These are phyloP conservation scores for Heliconius eleuchia DNA, from an alignment of 1,140 invertebrate genomes.

Conservation along the genomic window DNA sequence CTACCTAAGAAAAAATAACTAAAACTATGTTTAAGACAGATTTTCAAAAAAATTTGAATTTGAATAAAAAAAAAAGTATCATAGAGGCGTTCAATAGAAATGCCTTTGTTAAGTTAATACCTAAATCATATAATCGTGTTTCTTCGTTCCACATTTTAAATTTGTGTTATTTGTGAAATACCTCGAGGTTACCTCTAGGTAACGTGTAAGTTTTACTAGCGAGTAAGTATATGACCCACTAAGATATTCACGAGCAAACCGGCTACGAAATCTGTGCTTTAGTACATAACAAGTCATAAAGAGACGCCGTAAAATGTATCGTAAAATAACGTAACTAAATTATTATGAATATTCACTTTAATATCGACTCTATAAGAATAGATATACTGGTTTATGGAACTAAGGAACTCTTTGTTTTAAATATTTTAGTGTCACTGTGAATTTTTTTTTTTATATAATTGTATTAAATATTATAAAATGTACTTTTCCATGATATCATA, in stretches of 20 bases:
- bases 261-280: constrained; percentile 71
- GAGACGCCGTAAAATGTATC: constrained; percentile 55
- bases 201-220: constrained; percentile 24
- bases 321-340: constrained; percentile 65
- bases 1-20: too few relatives aligned
- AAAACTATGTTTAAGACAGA: too few relatives aligned
- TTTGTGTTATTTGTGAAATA: background rate
- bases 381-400: background rate
- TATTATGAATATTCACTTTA: constrained; percentile 68
- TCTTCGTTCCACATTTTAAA: background rate
- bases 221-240: constrained; percentile 46
- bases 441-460: background rate
- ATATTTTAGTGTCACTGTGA: background rate
- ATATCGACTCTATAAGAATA: constrained; percentile 16
- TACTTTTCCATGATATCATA: background rate
- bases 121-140: background rate
- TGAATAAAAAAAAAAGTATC: too few relatives aligned
- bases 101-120: background rate
- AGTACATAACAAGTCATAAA: constrained; percentile 72
- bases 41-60: too few relatives aligned
- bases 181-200: constrained; percentile 14
- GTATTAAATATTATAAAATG: background rate
- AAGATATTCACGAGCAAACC: constrained; percentile 64
- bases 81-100: too few relatives aligned
- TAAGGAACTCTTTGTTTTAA: background rate